Evolutionary conservation across 2,888 invertebrate genomes (phyloP), one percentile per base, ranked within the genome.

Genomic region (Athalia cordata): DNA sequence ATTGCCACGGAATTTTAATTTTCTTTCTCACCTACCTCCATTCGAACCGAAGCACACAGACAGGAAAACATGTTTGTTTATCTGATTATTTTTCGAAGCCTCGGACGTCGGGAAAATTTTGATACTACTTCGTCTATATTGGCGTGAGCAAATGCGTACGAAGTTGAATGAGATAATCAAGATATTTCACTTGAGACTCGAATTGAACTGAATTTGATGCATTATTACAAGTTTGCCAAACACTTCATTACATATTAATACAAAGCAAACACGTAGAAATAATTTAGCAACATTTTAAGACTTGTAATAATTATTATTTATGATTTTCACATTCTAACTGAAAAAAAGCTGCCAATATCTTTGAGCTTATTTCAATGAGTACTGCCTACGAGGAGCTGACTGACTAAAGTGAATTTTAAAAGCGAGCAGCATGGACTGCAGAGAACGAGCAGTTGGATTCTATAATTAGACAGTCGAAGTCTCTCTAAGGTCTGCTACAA

Each of bases 21-120:
- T 45, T 50, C 29, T 68, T 9, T 8, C 59, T 77, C 80, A 89
- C 88, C 84, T 88, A 89, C 89, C 89, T 89, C 89, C 86, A 89
- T 86, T 84, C 87, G 84, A 83, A 88, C 82, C 77, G 89, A 87
- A 80, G 85, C 84, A 81, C 89, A 89, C 81, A 89, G 84, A 82
- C 89, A 89, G 83, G 89, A 89, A 83, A 89, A 86, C 89, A 89
- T 87, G 77, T 78, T 85, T 79, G 79, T 80, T 78, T 77, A 59
- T 79, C 66, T 65, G 52, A 49, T n/a, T 49, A 47, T 5, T 29
- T 29, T 29, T 29, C 2, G 2, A 29, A 29, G 29, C 29, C 29
- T 29, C 29, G 29, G 29, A 29, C 29, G 29, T 29, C 29, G 2
- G 29, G 2, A 29, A 29, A 55, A 55, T 55, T 11, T 7, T 11